Percentiles rank a stretch among this genome's conserved stretches.
phyloP scores from a whole-genome alignment of 2,888 invertebrate species.

The Drosophila rubida region DNA sequence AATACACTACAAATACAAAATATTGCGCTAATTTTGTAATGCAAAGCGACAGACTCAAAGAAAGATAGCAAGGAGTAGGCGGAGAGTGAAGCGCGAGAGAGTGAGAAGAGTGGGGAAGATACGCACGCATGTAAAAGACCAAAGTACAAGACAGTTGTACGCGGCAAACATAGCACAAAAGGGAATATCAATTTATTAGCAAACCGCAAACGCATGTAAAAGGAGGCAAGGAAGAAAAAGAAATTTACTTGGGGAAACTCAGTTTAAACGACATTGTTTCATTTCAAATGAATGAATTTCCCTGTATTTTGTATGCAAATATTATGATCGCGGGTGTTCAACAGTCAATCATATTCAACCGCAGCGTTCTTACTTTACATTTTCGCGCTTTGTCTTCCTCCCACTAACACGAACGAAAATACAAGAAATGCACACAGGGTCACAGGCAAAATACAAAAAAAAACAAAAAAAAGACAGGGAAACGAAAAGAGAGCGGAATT shows the following conservation, averaged over 20 bases:
- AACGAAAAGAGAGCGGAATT: conserved; percentile 6
- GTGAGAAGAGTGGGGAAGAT: not conserved
- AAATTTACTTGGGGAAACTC: too few relatives aligned
- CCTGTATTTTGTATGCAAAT: too few relatives aligned
- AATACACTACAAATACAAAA: conserved; percentile 57
- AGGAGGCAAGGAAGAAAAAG: too few relatives aligned
- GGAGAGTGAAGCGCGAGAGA: not conserved
- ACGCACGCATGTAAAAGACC: conserved; percentile 8
- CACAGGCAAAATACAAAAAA: conserved; percentile 21
- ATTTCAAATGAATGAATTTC: too few relatives aligned
- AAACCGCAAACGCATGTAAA: too few relatives aligned
- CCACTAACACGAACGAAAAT: conserved; percentile 33
- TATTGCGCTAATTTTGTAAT: conserved; percentile 61
- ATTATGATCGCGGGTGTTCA: not conserved
- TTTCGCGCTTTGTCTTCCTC: conserved; percentile 15
- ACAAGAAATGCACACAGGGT: conserved; percentile 57
- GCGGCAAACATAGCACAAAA: not conserved
- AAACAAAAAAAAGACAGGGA: not conserved
- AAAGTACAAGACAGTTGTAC: conserved; percentile 21
- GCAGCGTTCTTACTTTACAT: conserved; percentile 5
- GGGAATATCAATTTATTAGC: conserved; percentile 2
- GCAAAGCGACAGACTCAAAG: conserved; percentile 8
- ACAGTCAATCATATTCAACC: not conserved
- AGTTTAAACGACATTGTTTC: too few relatives aligned
- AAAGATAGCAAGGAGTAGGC: not conserved